Base-by-base conservation (phyloP, 2,113 vertebrate genomes). In the Trichechus manatus region DNA sequence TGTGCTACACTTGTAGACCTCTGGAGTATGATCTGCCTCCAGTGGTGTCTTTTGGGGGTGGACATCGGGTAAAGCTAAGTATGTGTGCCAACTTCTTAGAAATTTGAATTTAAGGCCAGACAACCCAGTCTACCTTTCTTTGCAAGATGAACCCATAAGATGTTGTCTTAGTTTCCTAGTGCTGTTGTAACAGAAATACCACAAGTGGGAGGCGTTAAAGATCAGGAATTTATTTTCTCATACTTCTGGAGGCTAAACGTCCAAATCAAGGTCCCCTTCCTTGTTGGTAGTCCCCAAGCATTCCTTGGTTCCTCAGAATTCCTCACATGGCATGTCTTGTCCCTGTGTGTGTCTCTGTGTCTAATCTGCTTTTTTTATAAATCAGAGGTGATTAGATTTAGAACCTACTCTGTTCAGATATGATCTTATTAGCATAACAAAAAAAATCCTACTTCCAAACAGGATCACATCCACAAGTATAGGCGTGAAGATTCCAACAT, bases 31-130 rank as follows among this genome's bases (percentile, higher is more conserved):
- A 6, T 20, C 23, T 70, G 36, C 1, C 33, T 39, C 63, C 25
- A n/a, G 22, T 3, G 50, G 0, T 1, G 6, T 33, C 19, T 20
- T 39, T 17, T 14, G 1, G 1, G 39, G 50, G 14, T 13, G 0
- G 19, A 4, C 33, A 1, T 29, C 25, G 9, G 25, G 23, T n/a
- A 17, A 9, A 17, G 11, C 6, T 44, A 31, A 10, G 36, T 5
- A 39, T 15, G 9, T 9, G 64, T 29, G 14, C 44, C 39, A 19
- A 22, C 9, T 19, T 81, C n/a, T 53, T 47, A 64, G 31, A 39
- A 56, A 42, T 1, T 1, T 31, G 9, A 20, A 25, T 22, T 19
- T 42, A 10, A 0, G 3, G 6, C 2, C 5, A 36, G 17, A 44
- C 3, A 50, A 11, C 0, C 14, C 7, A 3, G 15, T 7, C 27